Percentiles rank a stretch among this genome's conserved stretches.
phyloP scores from a whole-genome alignment of 2,888 invertebrate species.

The Acanthosepion pharaonis region DNA sequence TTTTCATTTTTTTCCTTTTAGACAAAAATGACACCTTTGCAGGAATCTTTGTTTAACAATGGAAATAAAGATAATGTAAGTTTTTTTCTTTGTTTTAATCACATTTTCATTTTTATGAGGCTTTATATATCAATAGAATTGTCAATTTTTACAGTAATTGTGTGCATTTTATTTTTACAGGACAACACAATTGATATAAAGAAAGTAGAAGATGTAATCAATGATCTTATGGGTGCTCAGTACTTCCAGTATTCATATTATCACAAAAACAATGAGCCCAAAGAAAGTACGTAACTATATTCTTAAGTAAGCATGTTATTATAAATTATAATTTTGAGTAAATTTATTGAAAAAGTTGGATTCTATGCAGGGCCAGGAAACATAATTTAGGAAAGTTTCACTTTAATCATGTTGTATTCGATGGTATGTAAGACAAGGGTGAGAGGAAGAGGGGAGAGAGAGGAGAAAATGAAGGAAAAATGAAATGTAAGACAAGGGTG shows the following conservation, averaged over 20 bases:
- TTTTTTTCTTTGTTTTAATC: not conserved
- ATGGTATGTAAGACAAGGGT: too few relatives aligned
- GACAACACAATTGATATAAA: slow-evolving; percentile 54
- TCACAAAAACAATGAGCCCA: too few relatives aligned
- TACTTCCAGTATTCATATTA: slow-evolving; percentile 60
- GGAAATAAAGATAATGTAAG: not conserved
- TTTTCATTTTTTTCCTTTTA: not conserved
- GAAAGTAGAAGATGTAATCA: slow-evolving; percentile 69
- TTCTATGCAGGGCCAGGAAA: too few relatives aligned
- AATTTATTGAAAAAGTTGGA: too few relatives aligned
- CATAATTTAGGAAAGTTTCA: too few relatives aligned
- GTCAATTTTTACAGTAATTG: not conserved
- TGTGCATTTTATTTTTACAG: slow-evolving; percentile 7
- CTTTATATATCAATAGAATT: not conserved
- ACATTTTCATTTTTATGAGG: not conserved
- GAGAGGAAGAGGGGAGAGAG: too few relatives aligned
- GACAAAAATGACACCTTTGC: not conserved
- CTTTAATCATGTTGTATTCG: too few relatives aligned
- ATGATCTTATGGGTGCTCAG: slow-evolving; percentile 71
- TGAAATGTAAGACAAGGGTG: too few relatives aligned
- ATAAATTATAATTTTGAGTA: too few relatives aligned
- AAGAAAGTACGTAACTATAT: too few relatives aligned
- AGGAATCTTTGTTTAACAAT: not conserved
- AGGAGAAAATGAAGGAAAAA: too few relatives aligned
- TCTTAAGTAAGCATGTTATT: too few relatives aligned